Evolutionary conservation across 35 echinoderm and acorn worm genomes (phyloP).

Genomic region (Nesometra sesokonis): DNA sequence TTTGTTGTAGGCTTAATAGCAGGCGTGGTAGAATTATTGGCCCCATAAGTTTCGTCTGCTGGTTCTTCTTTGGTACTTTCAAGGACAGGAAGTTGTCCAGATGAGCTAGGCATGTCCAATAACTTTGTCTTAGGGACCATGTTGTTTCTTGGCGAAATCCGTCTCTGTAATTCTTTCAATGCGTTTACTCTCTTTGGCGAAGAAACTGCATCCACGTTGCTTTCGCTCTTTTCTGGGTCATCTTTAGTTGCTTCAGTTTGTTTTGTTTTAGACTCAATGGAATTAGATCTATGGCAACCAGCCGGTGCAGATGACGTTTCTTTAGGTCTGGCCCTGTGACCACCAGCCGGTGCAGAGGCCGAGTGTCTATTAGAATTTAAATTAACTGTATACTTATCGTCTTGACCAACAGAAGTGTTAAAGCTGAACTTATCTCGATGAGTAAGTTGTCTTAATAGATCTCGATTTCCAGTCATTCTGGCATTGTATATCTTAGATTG

Average conservation of each 20-base stretch:
- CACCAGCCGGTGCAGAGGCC: conserved; percentile 3
- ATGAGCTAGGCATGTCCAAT: not conserved
- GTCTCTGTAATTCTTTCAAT: not conserved
- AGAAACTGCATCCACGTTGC: no score
- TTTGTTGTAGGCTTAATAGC: no score
- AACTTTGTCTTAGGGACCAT: not conserved
- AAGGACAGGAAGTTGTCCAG: not conserved
- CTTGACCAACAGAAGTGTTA: conserved; percentile 10
- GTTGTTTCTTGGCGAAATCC: not conserved
- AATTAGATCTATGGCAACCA: no score
- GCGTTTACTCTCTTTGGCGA: not conserved
- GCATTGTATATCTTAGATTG: conserved; percentile 71
- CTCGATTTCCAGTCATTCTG: conserved; percentile 68
- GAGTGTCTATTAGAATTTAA: not conserved
- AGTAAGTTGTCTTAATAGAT: conserved; percentile 63
- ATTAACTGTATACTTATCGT: not conserved
- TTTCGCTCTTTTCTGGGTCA: not conserved
- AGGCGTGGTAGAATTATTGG: no score
- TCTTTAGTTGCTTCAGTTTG: not conserved
- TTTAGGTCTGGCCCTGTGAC: conserved; percentile 4
- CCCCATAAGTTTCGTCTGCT: no score
- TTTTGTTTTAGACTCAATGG: not conserved
- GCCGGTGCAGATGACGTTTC: conserved; percentile 8
- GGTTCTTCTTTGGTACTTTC: not conserved
- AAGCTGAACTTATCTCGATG: conserved; percentile 51